phyloP scores from a whole-genome alignment of 2,888 invertebrate species.

The Anorthoa munda region DNA sequence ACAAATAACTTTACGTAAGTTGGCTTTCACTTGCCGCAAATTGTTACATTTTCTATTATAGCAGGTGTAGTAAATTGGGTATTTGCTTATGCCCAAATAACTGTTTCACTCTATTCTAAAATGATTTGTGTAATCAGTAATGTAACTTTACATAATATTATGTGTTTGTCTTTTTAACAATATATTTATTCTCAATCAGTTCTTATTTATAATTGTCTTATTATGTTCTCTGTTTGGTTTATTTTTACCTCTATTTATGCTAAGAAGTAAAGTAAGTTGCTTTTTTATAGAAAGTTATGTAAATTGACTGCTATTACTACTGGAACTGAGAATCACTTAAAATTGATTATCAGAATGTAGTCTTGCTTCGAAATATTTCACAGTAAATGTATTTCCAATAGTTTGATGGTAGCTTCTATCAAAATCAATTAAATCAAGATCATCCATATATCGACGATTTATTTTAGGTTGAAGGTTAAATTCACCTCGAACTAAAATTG shows the following conservation, averaged over 20 bases:
- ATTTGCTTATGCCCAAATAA: conserved; percentile 23
- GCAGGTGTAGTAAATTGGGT: conserved; percentile 26
- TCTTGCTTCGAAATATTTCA: not conserved
- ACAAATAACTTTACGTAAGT: conserved; percentile 76
- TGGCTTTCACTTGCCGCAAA: conserved; percentile 80
- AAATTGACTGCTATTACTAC: conserved; percentile 2
- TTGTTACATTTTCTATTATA: conserved; percentile 62
- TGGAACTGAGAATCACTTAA: conserved; percentile 20
- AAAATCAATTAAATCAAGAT: not conserved
- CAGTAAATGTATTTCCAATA: not conserved
- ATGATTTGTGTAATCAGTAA: conserved; percentile 38
- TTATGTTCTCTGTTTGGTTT: not conserved
- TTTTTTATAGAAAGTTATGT: conserved; percentile 14
- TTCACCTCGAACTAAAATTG: not conserved
- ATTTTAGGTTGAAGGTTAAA: not conserved
- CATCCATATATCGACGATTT: too few species aligned
- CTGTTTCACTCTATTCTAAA: conserved; percentile 25
- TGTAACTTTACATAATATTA: conserved; percentile 29
- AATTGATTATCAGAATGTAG: conserved; percentile 24
- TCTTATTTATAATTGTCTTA: conserved; percentile 3
- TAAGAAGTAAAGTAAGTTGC: not conserved
- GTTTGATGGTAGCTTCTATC: not conserved
- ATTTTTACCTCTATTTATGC: not conserved
- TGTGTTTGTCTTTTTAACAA: conserved; percentile 16
- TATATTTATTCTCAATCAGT: not conserved